phyloP scores from a whole-genome alignment of 2,797 vertebrate species.

The Percopsis omiscomaycus region DNA sequence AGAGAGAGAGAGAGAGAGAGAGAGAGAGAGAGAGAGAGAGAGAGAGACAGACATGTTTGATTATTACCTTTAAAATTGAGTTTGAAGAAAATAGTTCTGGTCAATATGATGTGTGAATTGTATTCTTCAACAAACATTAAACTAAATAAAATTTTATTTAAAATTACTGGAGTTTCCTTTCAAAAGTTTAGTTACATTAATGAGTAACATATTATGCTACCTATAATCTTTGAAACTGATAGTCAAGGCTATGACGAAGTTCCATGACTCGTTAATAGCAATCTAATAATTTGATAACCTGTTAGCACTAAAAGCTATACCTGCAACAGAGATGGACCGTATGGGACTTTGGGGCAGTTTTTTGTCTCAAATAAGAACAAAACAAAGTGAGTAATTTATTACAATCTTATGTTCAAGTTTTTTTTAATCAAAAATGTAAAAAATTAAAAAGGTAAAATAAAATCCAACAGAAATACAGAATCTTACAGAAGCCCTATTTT shows the following conservation, averaged over 20 bases:
- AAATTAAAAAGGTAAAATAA: neutral
- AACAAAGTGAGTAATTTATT: constrained; percentile 25
- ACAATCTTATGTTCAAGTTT: neutral
- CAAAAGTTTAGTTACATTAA: constrained; percentile 12
- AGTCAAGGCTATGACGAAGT: constrained; percentile 23
- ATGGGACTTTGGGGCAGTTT: constrained; percentile 26
- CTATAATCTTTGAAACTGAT: constrained; percentile 13
- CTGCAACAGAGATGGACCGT: constrained; percentile 15
- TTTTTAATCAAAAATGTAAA: too few species aligned
- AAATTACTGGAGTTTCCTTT: constrained; percentile 1
- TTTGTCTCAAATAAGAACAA: constrained; percentile 26
- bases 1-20: neutral
- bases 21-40: too few species aligned
- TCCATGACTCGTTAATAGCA: constrained; percentile 7
- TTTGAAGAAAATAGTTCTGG: constrained; percentile 39
- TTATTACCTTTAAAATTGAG: constrained; percentile 40
- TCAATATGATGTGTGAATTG: constrained; percentile 42
- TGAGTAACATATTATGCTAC: constrained; percentile 27
- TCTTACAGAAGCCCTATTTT: too few species aligned
- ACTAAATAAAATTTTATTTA: too few species aligned
- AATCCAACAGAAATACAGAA: neutral
- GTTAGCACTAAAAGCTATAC: constrained; percentile 8
- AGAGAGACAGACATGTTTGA: too few species aligned
- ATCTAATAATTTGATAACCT: constrained; percentile 15
- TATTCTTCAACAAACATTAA: neutral